phyloP scores from a whole-genome alignment of 2,797 vertebrate species.

The Alosa sapidissima region DNA sequence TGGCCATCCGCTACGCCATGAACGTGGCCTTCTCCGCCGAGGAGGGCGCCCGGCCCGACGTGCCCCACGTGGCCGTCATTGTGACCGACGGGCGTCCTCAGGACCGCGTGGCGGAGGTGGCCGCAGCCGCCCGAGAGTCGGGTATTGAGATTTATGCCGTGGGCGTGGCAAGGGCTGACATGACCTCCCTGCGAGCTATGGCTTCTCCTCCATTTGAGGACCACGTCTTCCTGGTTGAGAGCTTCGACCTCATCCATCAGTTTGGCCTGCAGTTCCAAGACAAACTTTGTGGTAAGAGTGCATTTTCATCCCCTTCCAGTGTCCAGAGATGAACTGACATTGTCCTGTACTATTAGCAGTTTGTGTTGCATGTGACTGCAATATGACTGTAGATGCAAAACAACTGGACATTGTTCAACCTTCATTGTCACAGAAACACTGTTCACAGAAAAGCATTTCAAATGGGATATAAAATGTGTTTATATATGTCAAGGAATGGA shows the following conservation, averaged over 20 bases:
- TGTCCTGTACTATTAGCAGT: background rate
- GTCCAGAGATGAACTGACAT: background rate
- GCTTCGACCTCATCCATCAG: slow-evolving; percentile 93
- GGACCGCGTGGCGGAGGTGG: slow-evolving; percentile 92
- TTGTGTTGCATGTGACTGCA: background rate
- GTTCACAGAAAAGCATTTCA: background rate
- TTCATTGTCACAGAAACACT: background rate
- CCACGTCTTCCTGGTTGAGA: slow-evolving; percentile 95
- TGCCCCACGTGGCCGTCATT: slow-evolving; percentile 88
- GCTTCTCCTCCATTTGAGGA: slow-evolving; percentile 90
- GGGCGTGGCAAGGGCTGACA: slow-evolving; percentile 92
- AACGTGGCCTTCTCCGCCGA: slow-evolving; percentile 83
- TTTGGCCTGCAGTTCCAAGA: slow-evolving; percentile 93
- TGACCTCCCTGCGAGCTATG: slow-evolving; percentile 92
- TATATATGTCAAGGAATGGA: slow-evolving; percentile 74
- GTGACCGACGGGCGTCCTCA: slow-evolving; percentile 95
- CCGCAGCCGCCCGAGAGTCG: slow-evolving; percentile 82
- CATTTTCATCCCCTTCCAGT: background rate
- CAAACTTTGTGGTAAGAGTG: slow-evolving; percentile 82
- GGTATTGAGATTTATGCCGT: slow-evolving; percentile 95
- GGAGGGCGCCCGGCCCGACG: slow-evolving; percentile 84
- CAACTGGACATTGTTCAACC: background rate
- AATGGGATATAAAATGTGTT: background rate
- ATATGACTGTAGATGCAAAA: background rate
- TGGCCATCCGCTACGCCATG: slow-evolving; percentile 94